Evolutionary conservation across 2,888 invertebrate genomes (phyloP), one percentile per base, ranked within the genome.

Genomic region (Cetonia aurata): DNA sequence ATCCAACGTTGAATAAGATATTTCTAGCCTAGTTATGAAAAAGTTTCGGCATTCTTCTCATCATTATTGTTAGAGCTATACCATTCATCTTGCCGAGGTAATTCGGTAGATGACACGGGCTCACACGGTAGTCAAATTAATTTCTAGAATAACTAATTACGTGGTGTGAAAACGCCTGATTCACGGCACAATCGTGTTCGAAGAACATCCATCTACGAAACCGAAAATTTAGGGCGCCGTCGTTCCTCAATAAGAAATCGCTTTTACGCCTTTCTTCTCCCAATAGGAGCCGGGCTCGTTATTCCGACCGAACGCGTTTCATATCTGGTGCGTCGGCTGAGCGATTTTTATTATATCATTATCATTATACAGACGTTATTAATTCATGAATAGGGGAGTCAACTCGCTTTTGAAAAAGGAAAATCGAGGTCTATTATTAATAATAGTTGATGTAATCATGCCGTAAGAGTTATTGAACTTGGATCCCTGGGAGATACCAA

Each of bases 401-500:
- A 60, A 48, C 19, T 62, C 69, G 15, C 41, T 33, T 44, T 19
- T 48, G 31, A 70, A 70, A 67, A 37, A 37, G 6, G 37, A 37
- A 37, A 70, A 70, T 57, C 70, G 50, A 15, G 66, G 48, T 12
- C 70, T 57, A 66, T 70, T 70, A 66, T 67, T 70, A 70, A 57
- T 70, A 70, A 70, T 41, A 60, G 37, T 37, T 37, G 70, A 56
- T 70, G 56, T 70, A 70, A 70, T 70, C 70, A 56, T 52, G 33
- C 37, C 15, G 66, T 53, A 19, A 57, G 50, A 66, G 70, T 57
- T 66, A 70, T 70, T 70, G 70, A 70, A 70, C 66, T 70, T 70
- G 37, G 19, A 67, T 37, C 52, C 53, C 37, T 37, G 37, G 4
- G 37, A 37, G 59, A 60, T 69, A 42, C 60, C 60, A 60, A 33